A percentile compares a stretch with the other conserved stretches of the same genome.
Evolutionary conservation across 2,888 invertebrate species (phyloP).

Genomic region (Odontomyia ornata): DNA sequence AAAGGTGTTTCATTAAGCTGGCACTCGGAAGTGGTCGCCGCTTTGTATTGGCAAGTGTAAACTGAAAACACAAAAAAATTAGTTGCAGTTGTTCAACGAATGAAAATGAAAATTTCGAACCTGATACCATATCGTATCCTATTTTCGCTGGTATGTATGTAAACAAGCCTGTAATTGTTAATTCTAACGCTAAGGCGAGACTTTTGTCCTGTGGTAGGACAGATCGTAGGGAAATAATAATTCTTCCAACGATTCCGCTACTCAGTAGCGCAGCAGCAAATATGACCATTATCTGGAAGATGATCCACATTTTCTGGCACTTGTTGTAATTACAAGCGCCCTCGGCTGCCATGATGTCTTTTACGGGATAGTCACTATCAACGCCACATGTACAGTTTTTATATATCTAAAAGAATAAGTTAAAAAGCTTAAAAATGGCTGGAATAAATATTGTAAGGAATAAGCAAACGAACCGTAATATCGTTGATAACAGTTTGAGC

Average conservation of each 20-base stretch:
- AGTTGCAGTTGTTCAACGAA: background rate
- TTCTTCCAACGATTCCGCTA: conserved; percentile 63
- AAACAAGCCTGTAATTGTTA: conserved; percentile 67
- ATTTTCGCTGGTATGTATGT: conserved; percentile 72
- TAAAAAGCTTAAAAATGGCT: background rate
- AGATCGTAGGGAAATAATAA: conserved; percentile 67
- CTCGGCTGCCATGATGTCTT: conserved; percentile 62
- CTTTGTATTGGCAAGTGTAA: conserved; percentile 65
- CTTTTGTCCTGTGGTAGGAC: conserved; percentile 71
- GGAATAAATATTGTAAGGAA: background rate
- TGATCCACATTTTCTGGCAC: conserved; percentile 66
- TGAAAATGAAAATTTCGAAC: conserved; percentile 57
- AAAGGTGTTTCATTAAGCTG: conserved; percentile 64
- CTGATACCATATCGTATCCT: conserved; percentile 69
- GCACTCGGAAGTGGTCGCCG: conserved; percentile 62
- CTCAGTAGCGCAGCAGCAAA: conserved; percentile 62
- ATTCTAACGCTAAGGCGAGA: conserved; percentile 68
- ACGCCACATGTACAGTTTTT: conserved; percentile 66
- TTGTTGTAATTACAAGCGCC: conserved; percentile 67
- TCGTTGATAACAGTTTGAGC: conserved; percentile 62
- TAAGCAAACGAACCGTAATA: conserved; percentile 55
- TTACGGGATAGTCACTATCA: conserved; percentile 53
- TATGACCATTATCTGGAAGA: conserved; percentile 65
- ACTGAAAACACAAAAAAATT: conserved; percentile 54
- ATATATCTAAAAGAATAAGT: conserved; percentile 60